Evolutionary conservation across 2,113 vertebrate genomes (phyloP), one percentile per base, ranked within the genome.

Genomic region (Hippocampus barbouri): DNA sequence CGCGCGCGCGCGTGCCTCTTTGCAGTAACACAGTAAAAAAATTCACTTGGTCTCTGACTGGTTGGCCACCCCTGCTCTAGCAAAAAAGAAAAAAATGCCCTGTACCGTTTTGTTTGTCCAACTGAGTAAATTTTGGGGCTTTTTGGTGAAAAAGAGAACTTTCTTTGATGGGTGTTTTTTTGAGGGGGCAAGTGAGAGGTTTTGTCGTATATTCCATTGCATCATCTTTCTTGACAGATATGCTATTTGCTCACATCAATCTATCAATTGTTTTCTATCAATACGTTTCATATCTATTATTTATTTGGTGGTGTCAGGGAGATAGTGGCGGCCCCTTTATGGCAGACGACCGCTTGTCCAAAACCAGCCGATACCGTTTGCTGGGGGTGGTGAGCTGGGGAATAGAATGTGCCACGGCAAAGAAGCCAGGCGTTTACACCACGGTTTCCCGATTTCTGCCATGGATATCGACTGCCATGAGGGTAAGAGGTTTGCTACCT

Each of bases 381-480:
- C 87, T 94, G 6, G 95, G 95, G 1, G 93, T 97, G 1, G 95
- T 97, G 76, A 97, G 95, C 84, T 97, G 95, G 95, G 95, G 95
- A 38, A 96, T 94, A 0, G 95, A 94, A 62, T 97, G 95, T 21
- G 95, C 95, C 56, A 86, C 95, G 88, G 90, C 95, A 63, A 94
- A 94, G 84, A 97, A 96, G 77, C 95, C 95, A 0, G 95, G 95
- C 0, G 95, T 97, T 57, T 97, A 96, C 83, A 95, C 94, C 51
- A 92, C 93, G 77, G 95, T 97, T 70, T 91, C 88, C 23, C 90
- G 94, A 53, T 97, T 95, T 88, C 92, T 94, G 68, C 93, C 92
- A 71, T 97, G 95, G 95, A 94, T 96, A 75, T 93, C 93, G 70
- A 92, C 92, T 10, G 93, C 94, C 79, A 95, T 97, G 91, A 93